A percentile compares a stretch with the other conserved stretches of the same genome.
These are phyloP conservation scores for Sinocyclocheilus anophthalmus DNA, from an alignment of 2,113 vertebrate species.

Conservation along the genomic window DNA sequence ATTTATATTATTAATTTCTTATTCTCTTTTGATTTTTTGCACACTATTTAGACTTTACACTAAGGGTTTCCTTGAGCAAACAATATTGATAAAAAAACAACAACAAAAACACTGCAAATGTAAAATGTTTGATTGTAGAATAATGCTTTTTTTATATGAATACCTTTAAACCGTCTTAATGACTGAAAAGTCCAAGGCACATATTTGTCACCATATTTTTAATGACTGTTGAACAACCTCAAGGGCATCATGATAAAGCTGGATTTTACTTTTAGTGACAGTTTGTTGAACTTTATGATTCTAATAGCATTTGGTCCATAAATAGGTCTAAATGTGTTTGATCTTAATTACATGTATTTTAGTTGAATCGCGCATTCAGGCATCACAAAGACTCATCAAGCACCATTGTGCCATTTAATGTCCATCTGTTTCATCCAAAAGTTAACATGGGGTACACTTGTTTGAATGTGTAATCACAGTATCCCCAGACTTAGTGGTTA, in stretches of 20 bases:
- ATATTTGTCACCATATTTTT: not conserved
- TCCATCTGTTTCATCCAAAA: slow-evolving; percentile 21
- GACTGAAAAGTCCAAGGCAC: not conserved
- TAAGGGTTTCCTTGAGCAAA: not conserved
- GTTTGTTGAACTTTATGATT: not conserved
- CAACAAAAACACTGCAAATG: no score
- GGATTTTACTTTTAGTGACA: not conserved
- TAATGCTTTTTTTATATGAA: not conserved
- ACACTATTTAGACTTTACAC: not conserved
- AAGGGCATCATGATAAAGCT: not conserved
- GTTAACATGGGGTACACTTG: not conserved
- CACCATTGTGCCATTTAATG: not conserved
- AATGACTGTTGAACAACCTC: not conserved
- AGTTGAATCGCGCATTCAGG: not conserved
- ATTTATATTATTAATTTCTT: no score
- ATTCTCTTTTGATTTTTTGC: not conserved
- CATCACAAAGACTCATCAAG: not conserved
- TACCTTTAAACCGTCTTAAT: not conserved
- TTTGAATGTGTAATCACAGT: slow-evolving; percentile 10
- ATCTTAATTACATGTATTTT: not conserved
- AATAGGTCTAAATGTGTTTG: not conserved
- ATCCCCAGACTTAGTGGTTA: slow-evolving; percentile 49
- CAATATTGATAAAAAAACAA: not conserved
- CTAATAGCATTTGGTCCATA: not conserved
- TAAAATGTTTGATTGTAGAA: not conserved